Evolutionary conservation across 2,797 vertebrate species (phyloP), one percentile per base, ranked within the genome.

Genomic region (Sebastes iracundus): DNA sequence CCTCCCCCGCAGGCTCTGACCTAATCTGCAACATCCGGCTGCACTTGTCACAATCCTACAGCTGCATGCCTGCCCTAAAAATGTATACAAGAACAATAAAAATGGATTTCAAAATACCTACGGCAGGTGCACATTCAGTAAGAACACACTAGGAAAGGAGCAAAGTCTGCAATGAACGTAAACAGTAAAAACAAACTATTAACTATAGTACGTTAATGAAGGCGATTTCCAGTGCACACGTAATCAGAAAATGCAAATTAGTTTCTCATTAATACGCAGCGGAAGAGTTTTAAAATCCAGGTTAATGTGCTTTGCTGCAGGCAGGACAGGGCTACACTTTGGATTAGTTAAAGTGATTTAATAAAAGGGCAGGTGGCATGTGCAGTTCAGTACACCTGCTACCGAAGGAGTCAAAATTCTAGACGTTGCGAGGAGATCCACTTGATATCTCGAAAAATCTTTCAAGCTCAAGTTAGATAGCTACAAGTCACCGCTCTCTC

Each of bases 191-290:
- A 32, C 16, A 69, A 79, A 71, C 38, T 81, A 77, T 82, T 81
- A 79, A 75, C 79, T 83, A 63, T 20, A 46, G 60, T n/a, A 58
- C 18, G 11, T 64, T 75, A 87, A 85, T 70, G 72, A 8, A 49
- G 28, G 65, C 38, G 18, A 58, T 61, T 84, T 80, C 23, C 23
- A 59, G 63, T 38, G 67, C n/a, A 75, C 33, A 52, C 81, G 70
- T 74, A 81, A 87, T 88, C 71, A 85, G 58, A 83, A 88, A 84
- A 87, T 82, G 77, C 58, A n/a, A 74, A 90, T 85, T n/a, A 49
- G 30, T 56, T 74, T 77, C 80, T 86, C 46, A 77, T 88, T 80
- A 81, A 75, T 60, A 85, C 85, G 72, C 75, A 66, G 33, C 1
- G n/a, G 65, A 56, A 58, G 25, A 72, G 53, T 81, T 78, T 71